Base-by-base conservation (phyloP, 2,797 vertebrate species). In the Danio aesculapii region DNA sequence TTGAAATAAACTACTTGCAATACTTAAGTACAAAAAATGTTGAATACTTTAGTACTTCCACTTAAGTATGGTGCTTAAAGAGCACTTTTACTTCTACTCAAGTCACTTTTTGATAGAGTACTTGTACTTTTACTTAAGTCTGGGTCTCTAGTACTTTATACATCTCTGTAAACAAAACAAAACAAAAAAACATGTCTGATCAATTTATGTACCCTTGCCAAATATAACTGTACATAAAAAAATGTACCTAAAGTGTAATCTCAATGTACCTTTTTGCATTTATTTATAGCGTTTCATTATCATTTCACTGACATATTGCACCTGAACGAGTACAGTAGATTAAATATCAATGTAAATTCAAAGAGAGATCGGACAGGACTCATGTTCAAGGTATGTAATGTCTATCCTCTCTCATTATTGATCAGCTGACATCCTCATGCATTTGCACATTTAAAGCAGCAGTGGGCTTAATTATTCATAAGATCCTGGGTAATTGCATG, bases 381-480 rank as follows among this genome's bases (percentile, higher is more conserved):
- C 50, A 64, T 47, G 21, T 46, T 49, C 58, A 47, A 19, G 39
- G 17, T 84, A 90, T 84, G 89, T 84, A 85, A 89, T 91, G 86
- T 87, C 84, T 86, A 83, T 85, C 77, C 84, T 76, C 86, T 87
- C 50, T 85, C 74, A 73, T 90, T 93, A 94, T 93, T 92, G 92
- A 93, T 93, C 92, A 92, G 88, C 90, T 84, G 88, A 91, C 91
- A 90, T 91, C 89, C 90, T 90, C 85, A 83, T 89, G 86, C 90
- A 86, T 91, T 89, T 86, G 82, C 88, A 89, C 89, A 86, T 90
- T 92, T 93, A 88, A 88, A 88, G 90, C 89, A 88, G 88, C 85
- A 49, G 81, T 70, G 30, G 89, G 88, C 87, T 92, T 92, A 92
- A 93, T 94, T 92, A 92, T 91, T 93, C 89, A 92, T 89, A 91